phyloP scores from a whole-genome alignment of 2,113 vertebrate genomes.

The Spea bombifrons region DNA sequence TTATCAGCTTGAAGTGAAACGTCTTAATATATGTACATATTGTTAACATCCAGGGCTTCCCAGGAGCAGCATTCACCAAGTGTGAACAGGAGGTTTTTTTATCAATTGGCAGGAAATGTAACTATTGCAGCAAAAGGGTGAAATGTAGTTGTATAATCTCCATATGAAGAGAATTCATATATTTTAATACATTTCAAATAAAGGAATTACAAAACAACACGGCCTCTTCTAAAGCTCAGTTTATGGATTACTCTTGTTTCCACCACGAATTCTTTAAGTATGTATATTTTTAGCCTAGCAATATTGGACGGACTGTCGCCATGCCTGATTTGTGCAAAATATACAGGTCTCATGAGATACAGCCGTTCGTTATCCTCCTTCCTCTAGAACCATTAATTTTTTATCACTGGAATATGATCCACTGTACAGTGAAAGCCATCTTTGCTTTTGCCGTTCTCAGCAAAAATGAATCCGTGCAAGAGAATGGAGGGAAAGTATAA shows the following conservation, averaged over 20 bases:
- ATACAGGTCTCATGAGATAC: constrained; percentile 63
- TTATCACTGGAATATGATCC: constrained; percentile 74
- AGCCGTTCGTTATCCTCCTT: constrained; percentile 78
- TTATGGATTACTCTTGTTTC: neutral
- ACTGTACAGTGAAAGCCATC: constrained; percentile 55
- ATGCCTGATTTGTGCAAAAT: constrained; percentile 51
- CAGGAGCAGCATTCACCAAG: neutral
- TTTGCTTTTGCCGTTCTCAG: constrained; percentile 38
- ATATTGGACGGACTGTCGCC: constrained; percentile 50
- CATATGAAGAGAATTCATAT: neutral
- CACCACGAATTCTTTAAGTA: neutral
- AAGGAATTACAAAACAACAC: neutral
- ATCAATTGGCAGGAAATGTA: neutral
- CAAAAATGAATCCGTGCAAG: neutral
- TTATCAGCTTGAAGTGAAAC: constrained; percentile 4
- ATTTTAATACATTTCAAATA: constrained; percentile 16
- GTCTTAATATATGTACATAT: constrained; percentile 31
- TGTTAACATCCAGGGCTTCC: constrained; percentile 18
- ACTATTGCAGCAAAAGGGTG: neutral
- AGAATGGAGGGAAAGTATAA: neutral
- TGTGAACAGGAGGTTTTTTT: neutral
- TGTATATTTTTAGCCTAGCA: neutral
- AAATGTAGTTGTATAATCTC: constrained; percentile 1
- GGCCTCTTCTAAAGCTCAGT: neutral
- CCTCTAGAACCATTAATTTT: constrained; percentile 81